Conservation (phyloP, 2,888 invertebrate genomes). For the Dryomyza anilis region DNA sequence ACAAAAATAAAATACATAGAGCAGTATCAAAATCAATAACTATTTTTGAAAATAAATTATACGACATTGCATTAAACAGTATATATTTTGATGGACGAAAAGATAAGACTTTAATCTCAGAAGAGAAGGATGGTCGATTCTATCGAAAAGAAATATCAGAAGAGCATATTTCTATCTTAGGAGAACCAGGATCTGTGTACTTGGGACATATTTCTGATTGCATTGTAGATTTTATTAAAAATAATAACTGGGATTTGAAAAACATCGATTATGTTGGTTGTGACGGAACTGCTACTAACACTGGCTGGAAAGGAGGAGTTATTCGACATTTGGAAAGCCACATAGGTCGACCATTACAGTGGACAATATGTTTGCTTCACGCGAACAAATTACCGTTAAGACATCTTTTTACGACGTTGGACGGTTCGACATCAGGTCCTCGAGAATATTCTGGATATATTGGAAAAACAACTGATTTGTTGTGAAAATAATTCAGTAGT, state of each 20-base stretch:
- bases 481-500: constrained; percentile 13
- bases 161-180: constrained; percentile 26
- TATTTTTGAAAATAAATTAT: constrained; percentile 11
- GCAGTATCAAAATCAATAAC: constrained; percentile 7
- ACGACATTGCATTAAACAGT: constrained; percentile 11
- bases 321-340: constrained; percentile 24
- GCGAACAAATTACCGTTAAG: constrained; percentile 25
- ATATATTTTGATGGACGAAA: constrained; percentile 24
- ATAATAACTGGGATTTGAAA: constrained; percentile 14
- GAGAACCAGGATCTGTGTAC: constrained; percentile 23
- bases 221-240: constrained; percentile 16
- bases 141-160: constrained; percentile 22
- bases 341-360: constrained; percentile 21
- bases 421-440: no score
- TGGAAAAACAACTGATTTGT: constrained; percentile 12
- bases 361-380: constrained; percentile 25
- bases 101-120: constrained; percentile 22
- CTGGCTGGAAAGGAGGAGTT: constrained; percentile 26
- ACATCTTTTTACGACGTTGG: constrained; percentile 28
- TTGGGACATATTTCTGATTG: constrained; percentile 16
- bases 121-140: constrained; percentile 11
- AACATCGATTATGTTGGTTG: constrained; percentile 25
- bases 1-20: no score
- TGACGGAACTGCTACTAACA: constrained; percentile 24
- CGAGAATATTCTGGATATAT: no score